Conservation (phyloP, 2,888 invertebrate species). For the Tinea trinotella region DNA sequence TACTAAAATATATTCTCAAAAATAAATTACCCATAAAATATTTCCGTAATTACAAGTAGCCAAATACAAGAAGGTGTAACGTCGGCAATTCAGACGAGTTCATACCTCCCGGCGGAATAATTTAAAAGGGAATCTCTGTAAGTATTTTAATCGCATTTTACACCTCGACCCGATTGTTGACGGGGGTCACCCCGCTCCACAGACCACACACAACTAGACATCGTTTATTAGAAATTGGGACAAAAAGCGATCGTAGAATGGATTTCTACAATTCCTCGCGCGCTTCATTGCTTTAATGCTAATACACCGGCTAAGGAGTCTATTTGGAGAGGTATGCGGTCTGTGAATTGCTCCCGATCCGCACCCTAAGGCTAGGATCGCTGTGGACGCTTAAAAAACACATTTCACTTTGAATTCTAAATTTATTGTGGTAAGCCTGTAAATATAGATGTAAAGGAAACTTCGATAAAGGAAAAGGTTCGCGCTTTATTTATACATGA, state of each 20-base stretch:
- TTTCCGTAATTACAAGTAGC: background rate
- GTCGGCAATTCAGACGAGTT: background rate
- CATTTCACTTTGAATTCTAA: slow-evolving; percentile 13
- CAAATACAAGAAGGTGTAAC: slow-evolving; percentile 8
- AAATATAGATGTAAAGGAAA: slow-evolving; percentile 12
- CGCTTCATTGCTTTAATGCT: no score
- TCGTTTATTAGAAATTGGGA: no score
- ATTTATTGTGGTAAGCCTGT: slow-evolving; percentile 13
- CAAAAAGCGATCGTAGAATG: no score
- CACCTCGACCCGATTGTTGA: slow-evolving; percentile 16
- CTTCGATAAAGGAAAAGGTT: slow-evolving; percentile 9
- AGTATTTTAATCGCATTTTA: slow-evolving; percentile 21
- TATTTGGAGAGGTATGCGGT: no score
- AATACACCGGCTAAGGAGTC: no score
- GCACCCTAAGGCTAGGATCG: slow-evolving; percentile 6
- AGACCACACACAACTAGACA: no score
- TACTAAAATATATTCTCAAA: no score
- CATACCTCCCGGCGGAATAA: slow-evolving; percentile 16
- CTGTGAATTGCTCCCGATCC: background rate
- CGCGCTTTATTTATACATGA: background rate
- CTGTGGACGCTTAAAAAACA: background rate
- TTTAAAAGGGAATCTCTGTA: slow-evolving; percentile 18
- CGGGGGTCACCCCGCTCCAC: slow-evolving; percentile 14
- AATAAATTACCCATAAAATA: background rate
- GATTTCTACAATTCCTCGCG: no score